phyloP scores from a whole-genome alignment of 1,140 invertebrate genomes.

The Platorchestia sp. region DNA sequence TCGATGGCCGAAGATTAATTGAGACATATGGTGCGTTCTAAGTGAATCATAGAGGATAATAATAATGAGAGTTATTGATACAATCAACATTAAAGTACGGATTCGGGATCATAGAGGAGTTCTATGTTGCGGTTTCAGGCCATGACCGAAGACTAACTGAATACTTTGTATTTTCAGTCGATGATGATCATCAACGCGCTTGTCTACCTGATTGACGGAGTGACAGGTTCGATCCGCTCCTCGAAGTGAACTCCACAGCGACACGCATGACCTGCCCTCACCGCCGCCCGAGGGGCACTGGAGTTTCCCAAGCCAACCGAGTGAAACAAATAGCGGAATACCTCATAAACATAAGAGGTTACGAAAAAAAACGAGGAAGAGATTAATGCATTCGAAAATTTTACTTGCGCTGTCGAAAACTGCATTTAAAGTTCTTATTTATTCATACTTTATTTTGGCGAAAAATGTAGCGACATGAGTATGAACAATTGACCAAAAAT shows the following conservation, averaged over 20 bases:
- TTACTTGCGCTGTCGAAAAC: not conserved
- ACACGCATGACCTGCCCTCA: not conserved
- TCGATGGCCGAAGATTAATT: no score
- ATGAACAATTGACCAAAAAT: not conserved
- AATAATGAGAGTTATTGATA: no score
- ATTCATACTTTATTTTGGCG: not conserved
- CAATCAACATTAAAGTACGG: no score
- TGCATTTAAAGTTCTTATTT: not conserved
- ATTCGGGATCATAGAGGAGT: no score
- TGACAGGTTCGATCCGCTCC: conserved; percentile 64
- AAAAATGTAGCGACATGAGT: not conserved
- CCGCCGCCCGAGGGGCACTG: not conserved
- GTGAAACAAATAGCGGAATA: not conserved
- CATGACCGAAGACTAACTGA: no score
- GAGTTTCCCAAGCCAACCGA: not conserved
- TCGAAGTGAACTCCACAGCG: conserved; percentile 56
- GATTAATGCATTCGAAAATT: not conserved
- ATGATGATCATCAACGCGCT: conserved; percentile 67
- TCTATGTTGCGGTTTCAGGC: no score
- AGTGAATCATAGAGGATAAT: no score
- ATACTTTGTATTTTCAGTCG: conserved; percentile 59
- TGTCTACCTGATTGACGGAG: conserved; percentile 66
- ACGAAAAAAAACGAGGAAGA: not conserved
- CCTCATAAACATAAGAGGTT: not conserved
- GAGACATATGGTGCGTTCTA: no score